Conservation (phyloP, 2,797 vertebrate species). For the Lutjanus campechanus region DNA sequence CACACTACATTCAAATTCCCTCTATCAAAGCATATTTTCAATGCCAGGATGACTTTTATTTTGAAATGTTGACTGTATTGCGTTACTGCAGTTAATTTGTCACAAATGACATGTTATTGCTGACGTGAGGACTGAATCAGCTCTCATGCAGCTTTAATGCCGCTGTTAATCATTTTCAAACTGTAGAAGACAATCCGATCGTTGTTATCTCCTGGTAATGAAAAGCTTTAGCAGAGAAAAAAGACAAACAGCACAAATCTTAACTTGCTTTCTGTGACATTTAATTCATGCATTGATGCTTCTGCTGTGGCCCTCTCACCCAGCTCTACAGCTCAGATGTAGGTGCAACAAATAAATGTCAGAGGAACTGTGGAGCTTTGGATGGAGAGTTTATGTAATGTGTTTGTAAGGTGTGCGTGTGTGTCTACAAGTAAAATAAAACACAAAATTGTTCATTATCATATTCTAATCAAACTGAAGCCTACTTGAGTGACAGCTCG, state of each 20-base stretch:
- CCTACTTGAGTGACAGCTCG: conserved; percentile 91
- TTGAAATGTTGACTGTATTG: conserved; percentile 4
- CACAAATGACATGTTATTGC: conserved; percentile 23
- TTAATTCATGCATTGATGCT: conserved; percentile 38
- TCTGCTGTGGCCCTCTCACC: conserved; percentile 16
- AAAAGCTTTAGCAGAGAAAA: conserved; percentile 14
- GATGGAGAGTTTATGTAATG: background rate
- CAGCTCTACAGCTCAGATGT: conserved; percentile 4
- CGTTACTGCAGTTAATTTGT: conserved; percentile 14
- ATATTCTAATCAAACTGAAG: conserved; percentile 81
- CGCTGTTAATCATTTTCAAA: conserved; percentile 36
- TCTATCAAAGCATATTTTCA: conserved; percentile 19
- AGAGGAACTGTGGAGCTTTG: conserved; percentile 11
- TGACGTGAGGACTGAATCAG: conserved; percentile 29
- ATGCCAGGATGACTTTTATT: conserved; percentile 15
- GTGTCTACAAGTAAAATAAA: conserved; percentile 27
- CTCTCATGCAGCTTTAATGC: conserved; percentile 47
- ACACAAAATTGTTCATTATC: conserved; percentile 58
- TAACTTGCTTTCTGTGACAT: conserved; percentile 38
- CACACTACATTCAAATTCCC: background rate
- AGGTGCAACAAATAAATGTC: conserved; percentile 11
- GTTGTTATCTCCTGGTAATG: conserved; percentile 22
- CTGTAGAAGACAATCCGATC: conserved; percentile 19
- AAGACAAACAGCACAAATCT: conserved; percentile 32
- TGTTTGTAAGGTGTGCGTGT: conserved; percentile 24